Conservation (phyloP, 2,113 vertebrate species). For the Sminthopsis crassicaudata region DNA sequence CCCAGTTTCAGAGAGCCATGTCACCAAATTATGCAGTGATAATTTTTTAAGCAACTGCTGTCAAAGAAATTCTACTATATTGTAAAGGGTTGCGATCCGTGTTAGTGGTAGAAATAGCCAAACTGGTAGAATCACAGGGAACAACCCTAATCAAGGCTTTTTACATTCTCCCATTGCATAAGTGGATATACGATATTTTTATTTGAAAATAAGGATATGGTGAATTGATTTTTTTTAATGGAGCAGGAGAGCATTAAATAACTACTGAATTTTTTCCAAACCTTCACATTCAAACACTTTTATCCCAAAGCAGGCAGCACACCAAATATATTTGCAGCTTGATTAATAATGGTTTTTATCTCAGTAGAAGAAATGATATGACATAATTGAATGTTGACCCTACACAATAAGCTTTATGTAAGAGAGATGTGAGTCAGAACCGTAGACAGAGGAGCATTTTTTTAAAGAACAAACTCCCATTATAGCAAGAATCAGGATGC, state of each 20-base stretch:
- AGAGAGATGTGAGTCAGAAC: neutral
- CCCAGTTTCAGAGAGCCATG: neutral
- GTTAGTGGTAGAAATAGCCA: neutral
- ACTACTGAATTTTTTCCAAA: neutral
- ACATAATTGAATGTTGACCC: conserved; percentile 4
- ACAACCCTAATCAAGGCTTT: neutral
- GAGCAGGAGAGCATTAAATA: neutral
- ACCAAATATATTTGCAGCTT: conserved; percentile 17
- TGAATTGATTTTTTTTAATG: neutral
- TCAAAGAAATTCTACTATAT: neutral
- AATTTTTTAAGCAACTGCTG: neutral
- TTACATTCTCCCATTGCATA: neutral
- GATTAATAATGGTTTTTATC: neutral
- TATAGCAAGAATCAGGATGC: neutral
- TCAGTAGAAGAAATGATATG: neutral
- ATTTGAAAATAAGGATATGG: neutral
- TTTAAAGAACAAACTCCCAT: neutral
- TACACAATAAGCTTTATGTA: neutral
- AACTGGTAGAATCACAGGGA: neutral
- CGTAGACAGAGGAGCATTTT: neutral
- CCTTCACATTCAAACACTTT: conserved; percentile 32
- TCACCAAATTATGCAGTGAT: neutral
- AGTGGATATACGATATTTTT: neutral
- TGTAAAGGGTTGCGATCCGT: neutral
- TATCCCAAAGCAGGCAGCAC: conserved; percentile 34